Percentiles rank a stretch among this genome's conserved stretches.
phyloP scores from a whole-genome alignment of 30 jellyfish, hydroid and myxozoan genomes.

The Haliclystus octoradiatus region DNA sequence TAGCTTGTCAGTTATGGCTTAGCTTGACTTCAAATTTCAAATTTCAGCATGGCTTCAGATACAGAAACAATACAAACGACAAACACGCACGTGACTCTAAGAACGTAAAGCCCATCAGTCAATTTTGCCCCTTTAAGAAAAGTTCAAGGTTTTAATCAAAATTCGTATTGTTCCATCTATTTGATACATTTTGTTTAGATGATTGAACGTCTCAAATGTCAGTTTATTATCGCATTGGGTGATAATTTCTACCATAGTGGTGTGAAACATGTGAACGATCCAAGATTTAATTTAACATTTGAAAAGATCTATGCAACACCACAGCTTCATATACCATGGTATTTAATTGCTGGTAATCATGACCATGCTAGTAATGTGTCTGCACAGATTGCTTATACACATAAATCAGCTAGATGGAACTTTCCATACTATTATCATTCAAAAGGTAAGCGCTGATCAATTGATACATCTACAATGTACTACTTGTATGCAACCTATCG shows the following conservation, averaged over 20 bases:
- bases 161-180: no score
- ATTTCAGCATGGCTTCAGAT: no score
- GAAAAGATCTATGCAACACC: conserved; percentile 56
- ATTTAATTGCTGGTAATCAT: conserved; percentile 89
- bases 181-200: no score
- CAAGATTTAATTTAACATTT: conserved; percentile 68
- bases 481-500: no score
- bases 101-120: no score
- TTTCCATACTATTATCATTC: conserved; percentile 69
- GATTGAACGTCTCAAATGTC: conserved; percentile 34
- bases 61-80: no score
- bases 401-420: conserved; percentile 64
- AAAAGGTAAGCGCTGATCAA: conserved; percentile 37
- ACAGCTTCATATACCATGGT: conserved; percentile 84
- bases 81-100: no score
- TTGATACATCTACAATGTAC: neutral
- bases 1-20: no score
- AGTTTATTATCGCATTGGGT: conserved; percentile 74
- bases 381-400: conserved; percentile 83
- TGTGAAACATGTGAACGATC: conserved; percentile 68
- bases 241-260: conserved; percentile 84
- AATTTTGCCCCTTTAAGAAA: no score
- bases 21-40: no score
- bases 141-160: no score
- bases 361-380: conserved; percentile 79